Evolutionary conservation across 2,113 vertebrate genomes (phyloP), one percentile per base, ranked within the genome.

Genomic region (Ciconia maguari): DNA sequence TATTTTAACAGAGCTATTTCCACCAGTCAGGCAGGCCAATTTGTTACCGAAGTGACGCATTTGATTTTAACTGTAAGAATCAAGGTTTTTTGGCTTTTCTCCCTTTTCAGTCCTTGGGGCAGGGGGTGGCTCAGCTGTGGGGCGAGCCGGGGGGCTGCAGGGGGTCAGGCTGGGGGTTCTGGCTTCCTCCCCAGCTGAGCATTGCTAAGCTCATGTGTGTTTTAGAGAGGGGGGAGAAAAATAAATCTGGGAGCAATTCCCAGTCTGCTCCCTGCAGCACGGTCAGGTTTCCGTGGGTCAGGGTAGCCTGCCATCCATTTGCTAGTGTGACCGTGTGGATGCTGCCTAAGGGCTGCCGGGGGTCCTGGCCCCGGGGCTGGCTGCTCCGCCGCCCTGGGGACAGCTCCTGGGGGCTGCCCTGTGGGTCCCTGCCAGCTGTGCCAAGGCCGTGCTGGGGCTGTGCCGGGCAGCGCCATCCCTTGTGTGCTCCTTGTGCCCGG

Each of bases 1-100:
- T 77, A 90, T 97, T 97, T 96, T 96, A 97, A 95, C 42, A 41
- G 95, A 86, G 90, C 93, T 89, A 92, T 97, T 95, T 95, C 97
- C 98, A 91, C 92, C 86, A 85, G 91, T 52, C 55, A 96, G 91
- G 96, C 91, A 90, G 92, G 90, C 71, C 92, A 91, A 68, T 95
- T 96, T 95, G 87, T 94, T 96, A 93, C 62, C 14, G 30, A 95
- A 96, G 93, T 96, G 97, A 97, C 96, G 97, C 91, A 89, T 81
- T 95, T 88, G 91, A 94, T 96, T 97, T 97, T 95, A 95, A 89
- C 84, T 91, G 62, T 68, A 97, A 72, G 61, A 82, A 89, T 89
- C 44, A 34, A 77, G 25, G 10, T 7, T 68, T 93, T 95, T 95
- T 17, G 16, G 49, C 83, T 72, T 83, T 72, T 57, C 9, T 85